Evolutionary conservation across 1,140 invertebrate species (phyloP), one percentile per base, ranked within the genome.

Genomic region (Linepithema humile): DNA sequence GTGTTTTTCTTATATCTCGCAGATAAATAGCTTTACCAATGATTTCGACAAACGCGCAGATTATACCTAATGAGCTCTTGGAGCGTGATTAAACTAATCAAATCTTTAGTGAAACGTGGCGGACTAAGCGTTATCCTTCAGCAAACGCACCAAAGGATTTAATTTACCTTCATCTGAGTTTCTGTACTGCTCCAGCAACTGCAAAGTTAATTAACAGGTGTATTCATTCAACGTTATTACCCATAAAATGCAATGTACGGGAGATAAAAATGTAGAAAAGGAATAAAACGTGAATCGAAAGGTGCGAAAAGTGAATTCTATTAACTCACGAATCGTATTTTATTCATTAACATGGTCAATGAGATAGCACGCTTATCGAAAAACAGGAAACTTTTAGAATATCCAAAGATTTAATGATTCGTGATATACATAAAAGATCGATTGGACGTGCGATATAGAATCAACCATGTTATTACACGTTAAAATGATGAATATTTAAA

Each of bases 161-260:
- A 93, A 93, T 86, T 95, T 95, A 57, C 96, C 96, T 69, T 94
- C 94, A 60, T 96, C 95, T 3, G 96, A 96, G 84, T 95, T 95
- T 91, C 94, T 95, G 91, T 96, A 97, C 84, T 96, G 96, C 87
- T 96, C 96, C 60, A 97, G 91, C 53, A 96, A 93, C 96, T 97
- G 94, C 45, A 92, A 94, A 89, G 86, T 5, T 26, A 82, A 82
- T 57, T 40, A 23, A 29, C 12, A 73, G 35, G 53, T 57, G 20
- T 73, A 57, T 60, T 74, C 26, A 29, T 60, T 60, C 43, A 60
- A 70, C 1, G 1, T 60, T 38, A 48, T 35, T 45, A 38, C 5
- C 0, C 20, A 26, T 20, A 55, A 35, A 53, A 3, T 17, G n/a
- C n/a, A 29, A 50, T 6, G 10, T 48, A n/a, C 35, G 45, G 4